These are phyloP conservation scores for Sussaba pulchella DNA, from an alignment of 2,888 invertebrate species.

Conservation along the genomic window DNA sequence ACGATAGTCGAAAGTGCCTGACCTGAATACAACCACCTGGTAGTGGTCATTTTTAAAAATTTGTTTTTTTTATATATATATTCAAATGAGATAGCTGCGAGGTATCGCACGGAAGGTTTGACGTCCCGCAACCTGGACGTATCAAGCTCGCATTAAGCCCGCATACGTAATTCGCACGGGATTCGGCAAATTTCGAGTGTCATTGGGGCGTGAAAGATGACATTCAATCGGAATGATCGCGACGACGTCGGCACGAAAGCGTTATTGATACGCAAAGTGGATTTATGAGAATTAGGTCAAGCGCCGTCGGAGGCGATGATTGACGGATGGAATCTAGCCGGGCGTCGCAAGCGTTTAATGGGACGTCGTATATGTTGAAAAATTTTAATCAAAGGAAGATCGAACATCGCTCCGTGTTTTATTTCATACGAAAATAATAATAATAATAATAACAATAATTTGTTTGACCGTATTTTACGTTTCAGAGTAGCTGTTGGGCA, in stretches of 20 bases:
- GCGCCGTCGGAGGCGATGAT: not conserved
- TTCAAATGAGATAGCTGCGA: too few species aligned
- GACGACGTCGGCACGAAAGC: not conserved
- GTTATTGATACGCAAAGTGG: not conserved
- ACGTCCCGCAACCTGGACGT: too few species aligned
- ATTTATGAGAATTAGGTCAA: constrained; percentile 4
- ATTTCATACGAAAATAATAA: not conserved
- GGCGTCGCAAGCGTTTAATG: not conserved
- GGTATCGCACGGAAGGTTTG: too few species aligned
- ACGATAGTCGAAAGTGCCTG: too few species aligned
- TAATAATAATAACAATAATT: too few species aligned
- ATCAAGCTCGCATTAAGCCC: too few species aligned
- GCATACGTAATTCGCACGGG: too few species aligned
- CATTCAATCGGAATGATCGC: not conserved
- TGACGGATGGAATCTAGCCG: not conserved
- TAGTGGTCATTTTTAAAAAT: too few species aligned
- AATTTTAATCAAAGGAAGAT: not conserved
- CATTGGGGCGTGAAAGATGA: not conserved
- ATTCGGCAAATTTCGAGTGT: not conserved
- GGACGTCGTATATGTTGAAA: not conserved
- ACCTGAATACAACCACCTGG: too few species aligned
- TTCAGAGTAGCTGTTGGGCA: not conserved
- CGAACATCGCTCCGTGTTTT: not conserved
- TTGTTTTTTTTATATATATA: too few species aligned
- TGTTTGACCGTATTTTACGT: not conserved